Evolutionary conservation across 2,113 vertebrate genomes (phyloP).

Genomic region (Pao palembangensis): DNA sequence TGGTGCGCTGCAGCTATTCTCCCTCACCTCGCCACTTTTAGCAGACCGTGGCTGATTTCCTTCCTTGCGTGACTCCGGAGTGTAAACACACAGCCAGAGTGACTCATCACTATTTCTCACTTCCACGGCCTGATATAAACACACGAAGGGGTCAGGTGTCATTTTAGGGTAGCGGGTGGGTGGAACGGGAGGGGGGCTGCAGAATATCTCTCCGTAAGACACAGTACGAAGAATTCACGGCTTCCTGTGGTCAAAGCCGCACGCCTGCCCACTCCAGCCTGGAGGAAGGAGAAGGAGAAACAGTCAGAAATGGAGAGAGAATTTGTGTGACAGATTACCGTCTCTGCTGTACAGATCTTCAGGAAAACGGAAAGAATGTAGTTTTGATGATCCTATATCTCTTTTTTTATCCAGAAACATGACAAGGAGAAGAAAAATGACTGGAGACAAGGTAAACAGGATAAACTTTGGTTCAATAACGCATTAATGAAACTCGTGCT

Average conservation of each 20-base stretch:
- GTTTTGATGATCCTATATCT: constrained; percentile 53
- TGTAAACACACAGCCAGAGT: constrained; percentile 73
- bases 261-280: constrained; percentile 60
- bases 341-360: constrained; percentile 37
- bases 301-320: constrained; percentile 37
- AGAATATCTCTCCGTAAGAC: constrained; percentile 53
- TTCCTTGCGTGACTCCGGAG: constrained; percentile 76
- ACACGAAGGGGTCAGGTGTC: constrained; percentile 70
- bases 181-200: constrained; percentile 32
- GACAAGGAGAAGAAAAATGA: constrained; percentile 29
- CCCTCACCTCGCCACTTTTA: constrained; percentile 70
- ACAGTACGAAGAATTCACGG: constrained; percentile 66
- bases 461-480: constrained; percentile 18
- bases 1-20: constrained; percentile 60
- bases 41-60: constrained; percentile 76
- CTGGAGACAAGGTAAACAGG: constrained; percentile 27
- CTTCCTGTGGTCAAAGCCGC: constrained; percentile 68
- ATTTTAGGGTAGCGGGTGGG: constrained; percentile 55
- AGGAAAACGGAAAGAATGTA: constrained; percentile 65
- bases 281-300: constrained; percentile 67
- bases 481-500: constrained; percentile 45
- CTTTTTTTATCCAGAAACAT: constrained; percentile 29
- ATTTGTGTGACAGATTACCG: constrained; percentile 56
- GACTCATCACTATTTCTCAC: constrained; percentile 78
- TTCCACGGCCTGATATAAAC: constrained; percentile 76